A percentile compares a stretch with the other conserved stretches of the same genome.
These are phyloP conservation scores for Mesaphorura yosii DNA, from an alignment of 1,140 invertebrate genomes.

Conservation along the genomic window DNA sequence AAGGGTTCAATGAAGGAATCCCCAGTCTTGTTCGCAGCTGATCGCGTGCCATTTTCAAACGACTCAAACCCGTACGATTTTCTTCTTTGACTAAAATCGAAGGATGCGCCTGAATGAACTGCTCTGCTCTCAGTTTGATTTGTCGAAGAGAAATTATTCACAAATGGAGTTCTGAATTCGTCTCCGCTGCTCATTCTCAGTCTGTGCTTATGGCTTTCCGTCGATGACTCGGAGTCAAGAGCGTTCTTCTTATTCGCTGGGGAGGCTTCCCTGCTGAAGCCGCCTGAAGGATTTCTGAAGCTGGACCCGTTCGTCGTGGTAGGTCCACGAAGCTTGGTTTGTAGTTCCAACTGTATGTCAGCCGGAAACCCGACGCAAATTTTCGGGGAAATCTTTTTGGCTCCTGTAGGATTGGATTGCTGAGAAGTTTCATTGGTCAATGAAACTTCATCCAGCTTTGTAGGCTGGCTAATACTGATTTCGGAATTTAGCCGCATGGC, in stretches of 20 bases:
- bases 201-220: neutral
- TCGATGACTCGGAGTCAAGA: neutral
- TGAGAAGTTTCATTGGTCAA: conserved; percentile 7
- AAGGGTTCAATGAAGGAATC: neutral
- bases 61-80: conserved; percentile 29
- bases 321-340: conserved; percentile 14
- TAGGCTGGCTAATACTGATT: too few relatives aligned
- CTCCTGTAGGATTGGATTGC: conserved; percentile 20
- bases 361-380: conserved; percentile 30
- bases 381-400: conserved; percentile 30
- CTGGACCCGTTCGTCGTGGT: neutral
- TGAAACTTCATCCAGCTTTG: too few relatives aligned
- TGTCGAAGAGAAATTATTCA: neutral
- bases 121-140: neutral
- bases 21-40: neutral
- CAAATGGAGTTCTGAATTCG: neutral
- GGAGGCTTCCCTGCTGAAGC: neutral
- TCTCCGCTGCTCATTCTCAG: neutral
- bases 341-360: conserved; percentile 29
- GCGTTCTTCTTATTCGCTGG: neutral
- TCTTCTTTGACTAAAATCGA: conserved; percentile 21
- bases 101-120: conserved; percentile 15
- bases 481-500: too few relatives aligned
- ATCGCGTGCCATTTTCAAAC: conserved; percentile 8
- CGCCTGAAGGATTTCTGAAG: neutral